These are phyloP conservation scores for Noctua pronuba DNA, from an alignment of 2,888 invertebrate genomes.

Conservation along the genomic window DNA sequence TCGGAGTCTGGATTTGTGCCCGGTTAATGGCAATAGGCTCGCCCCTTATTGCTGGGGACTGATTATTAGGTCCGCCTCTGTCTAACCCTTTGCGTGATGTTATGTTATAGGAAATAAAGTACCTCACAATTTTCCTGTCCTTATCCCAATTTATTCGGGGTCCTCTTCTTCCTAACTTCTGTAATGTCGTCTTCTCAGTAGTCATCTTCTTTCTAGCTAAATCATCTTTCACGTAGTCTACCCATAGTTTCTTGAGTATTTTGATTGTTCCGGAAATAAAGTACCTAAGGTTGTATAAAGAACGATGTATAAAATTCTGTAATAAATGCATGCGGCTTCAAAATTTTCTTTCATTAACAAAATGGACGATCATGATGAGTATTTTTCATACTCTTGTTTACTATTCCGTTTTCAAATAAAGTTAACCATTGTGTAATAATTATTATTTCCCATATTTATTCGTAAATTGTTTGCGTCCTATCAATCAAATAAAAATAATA, in stretches of 20 bases:
- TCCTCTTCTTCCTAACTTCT: neutral
- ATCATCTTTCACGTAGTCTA: neutral
- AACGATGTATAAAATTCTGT: neutral
- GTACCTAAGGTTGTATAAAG: neutral
- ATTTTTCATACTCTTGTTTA: neutral
- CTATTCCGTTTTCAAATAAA: neutral
- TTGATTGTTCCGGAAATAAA: neutral
- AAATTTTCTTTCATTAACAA: no score
- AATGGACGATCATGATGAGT: neutral
- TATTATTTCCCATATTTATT: conserved; percentile 2
- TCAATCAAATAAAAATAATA: conserved; percentile 37
- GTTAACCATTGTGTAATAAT: neutral
- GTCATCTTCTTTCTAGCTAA: neutral
- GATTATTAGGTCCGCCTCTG: no score
- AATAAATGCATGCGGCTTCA: neutral
- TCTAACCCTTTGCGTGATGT: no score
- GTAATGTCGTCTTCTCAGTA: neutral
- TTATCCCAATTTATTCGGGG: neutral
- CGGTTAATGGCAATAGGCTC: no score
- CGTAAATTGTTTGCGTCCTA: conserved; percentile 24
- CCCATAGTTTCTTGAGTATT: neutral
- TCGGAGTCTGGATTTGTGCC: no score
- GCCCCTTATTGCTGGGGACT: no score
- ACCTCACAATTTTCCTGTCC: neutral
- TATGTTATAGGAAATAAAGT: neutral